Base-by-base conservation (phyloP, 2,888 invertebrate species). In the Tenthredo distinguenda region DNA sequence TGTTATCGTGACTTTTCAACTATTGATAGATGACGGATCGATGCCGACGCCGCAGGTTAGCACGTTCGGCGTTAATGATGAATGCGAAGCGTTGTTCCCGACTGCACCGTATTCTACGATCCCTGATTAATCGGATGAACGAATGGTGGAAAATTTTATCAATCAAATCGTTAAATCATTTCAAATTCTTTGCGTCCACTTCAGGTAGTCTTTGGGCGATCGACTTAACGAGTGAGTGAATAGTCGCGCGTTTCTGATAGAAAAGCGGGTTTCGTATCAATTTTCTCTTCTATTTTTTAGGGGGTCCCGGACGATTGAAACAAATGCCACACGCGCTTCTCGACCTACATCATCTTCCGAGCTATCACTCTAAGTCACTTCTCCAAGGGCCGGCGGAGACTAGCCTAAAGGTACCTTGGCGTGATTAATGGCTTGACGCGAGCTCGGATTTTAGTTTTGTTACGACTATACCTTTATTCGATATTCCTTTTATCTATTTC, bases 301-400 rank as follows among this genome's bases (percentile, higher is more conserved):
- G 9, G 26, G 40, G 37, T 62, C 21, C 10, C n/a, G 47, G 34
- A 71, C 47, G 83, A 68, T 68, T 83, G 68, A 83, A 83, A 83
- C 83, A 68, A 65, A 83, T 83, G 68, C 83, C 65, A 65, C 68
- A 34, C 83, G 34, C 31, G 68, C 68, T 65, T 68, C 34, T 68
- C 83, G 43, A 68, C 83, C 83, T 83, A 83, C 83, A 83, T 83
- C 83, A 83, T 83, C 71, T 71, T 83, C 83, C 4, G 50, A 62
- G 83, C 83, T 83, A 83, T 83, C 83, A 83, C 83, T 83, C 83
- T 47, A 83, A 83, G 83, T 83, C 83, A 83, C 68, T 50, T 83
- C 71, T 68, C 47, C 83, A 65, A 83, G 34, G 83, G 83, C 31
- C 34, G 37, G 40, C 47, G 47, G 68, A 47, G 83, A 83, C 83